Base-by-base conservation (phyloP, 1,140 invertebrate genomes). In the Drosophila elegans region DNA sequence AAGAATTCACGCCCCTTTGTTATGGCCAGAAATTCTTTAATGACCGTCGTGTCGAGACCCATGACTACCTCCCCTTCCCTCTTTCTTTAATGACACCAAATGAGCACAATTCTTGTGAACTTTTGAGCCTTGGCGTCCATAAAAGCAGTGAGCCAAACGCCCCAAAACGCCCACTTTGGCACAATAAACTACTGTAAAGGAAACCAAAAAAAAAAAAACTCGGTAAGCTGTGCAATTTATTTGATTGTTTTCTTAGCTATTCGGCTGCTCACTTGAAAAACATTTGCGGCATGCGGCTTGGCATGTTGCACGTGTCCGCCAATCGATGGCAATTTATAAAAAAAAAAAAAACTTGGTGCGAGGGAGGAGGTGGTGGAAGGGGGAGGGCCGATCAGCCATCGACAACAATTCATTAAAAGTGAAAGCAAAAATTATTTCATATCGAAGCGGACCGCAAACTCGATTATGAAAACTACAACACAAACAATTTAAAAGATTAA, bases 341-440 rank as follows among this genome's bases (percentile, higher is more conserved):
- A 82, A 81, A 21, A 81, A 21, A 21, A 78, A 74, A 61, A 55
- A 51, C 41, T 51, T 12, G 13, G 4, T n/a, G n/a, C 54, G n/a
- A 7, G 29, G 38, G 9, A 39, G 25, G 34, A 4, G 34, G n/a
- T 2, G 29, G 32, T 16, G 34, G 48, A 27, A 39, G 29, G 29
- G 42, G 56, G 51, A 64, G 59, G 36, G 25, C 34, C 46, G 52
- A 42, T 45, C 49, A 46, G 44, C 67, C 42, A 21, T 49, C 67
- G 42, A 74, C 62, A 74, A 71, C 84, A 74, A 78, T 88, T 89
- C 76, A 89, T 88, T 89, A 84, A 88, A 88, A 88, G 84, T 88
- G 84, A 88, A 88, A 88, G 84, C 80, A 84, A 84, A 78, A 89
- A 89, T 89, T 80, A 88, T 89, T 88, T 80, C 80, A 89, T 84